phyloP scores from a whole-genome alignment of 2,797 vertebrate species.

The Benthosema pterotum region DNA sequence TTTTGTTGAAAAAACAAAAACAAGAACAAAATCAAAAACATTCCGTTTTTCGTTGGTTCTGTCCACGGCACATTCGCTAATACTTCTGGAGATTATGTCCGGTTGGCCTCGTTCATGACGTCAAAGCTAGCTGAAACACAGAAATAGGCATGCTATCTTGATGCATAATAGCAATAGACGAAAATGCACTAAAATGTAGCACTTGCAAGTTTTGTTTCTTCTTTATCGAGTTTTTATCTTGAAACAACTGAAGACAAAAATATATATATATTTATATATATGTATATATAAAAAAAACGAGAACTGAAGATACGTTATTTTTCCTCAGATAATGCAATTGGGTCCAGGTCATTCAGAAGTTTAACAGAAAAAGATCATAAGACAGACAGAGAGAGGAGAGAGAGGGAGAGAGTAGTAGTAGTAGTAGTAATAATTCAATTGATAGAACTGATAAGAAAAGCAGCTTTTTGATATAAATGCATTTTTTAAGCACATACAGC shows the following conservation, averaged over 20 bases:
- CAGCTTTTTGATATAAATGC: slow-evolving; percentile 97
- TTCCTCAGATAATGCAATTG: slow-evolving; percentile 74
- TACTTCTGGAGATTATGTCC: slow-evolving; percentile 70
- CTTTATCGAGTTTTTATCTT: slow-evolving; percentile 65
- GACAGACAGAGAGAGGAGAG: slow-evolving; percentile 31
- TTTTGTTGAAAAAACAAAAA: background rate
- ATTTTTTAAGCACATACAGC: slow-evolving; percentile 89
- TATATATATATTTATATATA: slow-evolving; percentile 58
- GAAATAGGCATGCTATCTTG: slow-evolving; percentile 83
- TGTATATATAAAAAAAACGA: slow-evolving; percentile 33
- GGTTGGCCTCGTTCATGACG: slow-evolving; percentile 76
- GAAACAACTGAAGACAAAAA: slow-evolving; percentile 67
- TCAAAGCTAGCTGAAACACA: slow-evolving; percentile 80
- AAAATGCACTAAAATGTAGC: slow-evolving; percentile 80
- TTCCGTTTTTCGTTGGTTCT: slow-evolving; percentile 71
- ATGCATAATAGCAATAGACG: slow-evolving; percentile 81
- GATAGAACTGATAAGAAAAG: slow-evolving; percentile 87
- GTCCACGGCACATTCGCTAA: slow-evolving; percentile 66
- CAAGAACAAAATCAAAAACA: slow-evolving; percentile 62
- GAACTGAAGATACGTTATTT: slow-evolving; percentile 68
- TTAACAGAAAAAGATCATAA: slow-evolving; percentile 62
- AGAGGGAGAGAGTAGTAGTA: slow-evolving; percentile 62
- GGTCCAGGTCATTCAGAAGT: slow-evolving; percentile 77
- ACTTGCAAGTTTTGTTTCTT: slow-evolving; percentile 76
- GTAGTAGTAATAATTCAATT: slow-evolving; percentile 79